Evolutionary conservation across 2,113 vertebrate species (phyloP).

Genomic region (Fregata magnificens): DNA sequence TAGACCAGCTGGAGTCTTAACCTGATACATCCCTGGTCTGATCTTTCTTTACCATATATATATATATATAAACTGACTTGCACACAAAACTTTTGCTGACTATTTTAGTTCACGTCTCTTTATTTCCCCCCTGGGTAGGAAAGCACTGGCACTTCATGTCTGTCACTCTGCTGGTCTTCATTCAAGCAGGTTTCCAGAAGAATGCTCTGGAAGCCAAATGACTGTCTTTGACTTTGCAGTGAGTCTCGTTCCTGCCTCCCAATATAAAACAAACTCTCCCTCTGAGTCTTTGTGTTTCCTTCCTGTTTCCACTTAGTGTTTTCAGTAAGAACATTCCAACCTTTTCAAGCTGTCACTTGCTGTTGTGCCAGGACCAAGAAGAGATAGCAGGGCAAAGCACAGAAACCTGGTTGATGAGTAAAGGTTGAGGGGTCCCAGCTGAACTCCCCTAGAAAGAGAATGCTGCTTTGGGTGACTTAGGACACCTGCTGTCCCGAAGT

Average conservation of each 20-base stretch:
- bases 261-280: background rate
- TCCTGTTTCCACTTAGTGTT: background rate
- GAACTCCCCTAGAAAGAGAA: background rate
- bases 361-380: background rate
- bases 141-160: background rate
- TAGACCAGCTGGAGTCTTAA: conserved; percentile 29
- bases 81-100: background rate
- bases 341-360: background rate
- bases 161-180: background rate
- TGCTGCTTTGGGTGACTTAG: background rate
- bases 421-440: background rate
- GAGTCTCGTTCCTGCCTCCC: background rate
- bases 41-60: background rate
- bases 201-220: background rate
- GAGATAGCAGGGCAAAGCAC: background rate
- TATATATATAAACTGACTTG: background rate
- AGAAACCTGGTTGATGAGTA: background rate
- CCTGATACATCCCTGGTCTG: background rate
- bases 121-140: background rate
- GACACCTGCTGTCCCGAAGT: background rate
- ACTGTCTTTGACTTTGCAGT: background rate
- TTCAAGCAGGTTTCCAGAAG: background rate
- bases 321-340: background rate
- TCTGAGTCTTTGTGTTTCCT: background rate
- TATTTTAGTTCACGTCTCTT: background rate